These are phyloP conservation scores for Antechinus stuartii DNA, from an alignment of 2,113 vertebrate species.

Conservation along the genomic window DNA sequence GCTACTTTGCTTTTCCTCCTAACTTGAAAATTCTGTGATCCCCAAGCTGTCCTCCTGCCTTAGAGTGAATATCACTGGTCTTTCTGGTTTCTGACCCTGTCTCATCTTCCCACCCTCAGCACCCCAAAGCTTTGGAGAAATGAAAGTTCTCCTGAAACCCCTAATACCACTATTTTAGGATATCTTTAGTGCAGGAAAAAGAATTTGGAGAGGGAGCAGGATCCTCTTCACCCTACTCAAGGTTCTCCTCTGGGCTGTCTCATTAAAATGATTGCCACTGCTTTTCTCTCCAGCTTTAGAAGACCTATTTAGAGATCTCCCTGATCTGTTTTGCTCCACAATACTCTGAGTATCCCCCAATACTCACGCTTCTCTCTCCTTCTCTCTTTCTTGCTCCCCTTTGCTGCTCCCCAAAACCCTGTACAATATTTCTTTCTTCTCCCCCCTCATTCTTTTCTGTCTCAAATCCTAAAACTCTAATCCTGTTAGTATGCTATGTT, in stretches of 20 bases:
- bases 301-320: constrained; percentile 59
- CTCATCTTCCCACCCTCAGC: background rate
- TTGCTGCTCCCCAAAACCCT: constrained; percentile 72
- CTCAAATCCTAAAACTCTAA: constrained; percentile 86
- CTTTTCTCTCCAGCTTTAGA: background rate
- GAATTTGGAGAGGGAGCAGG: background rate
- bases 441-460: constrained; percentile 83
- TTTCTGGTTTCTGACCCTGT: background rate
- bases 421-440: constrained; percentile 66
- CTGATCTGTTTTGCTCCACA: constrained; percentile 54
- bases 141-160: background rate
- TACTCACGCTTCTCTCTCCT: background rate
- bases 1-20: background rate
- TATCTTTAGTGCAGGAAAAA: background rate
- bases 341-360: constrained; percentile 47
- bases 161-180: background rate
- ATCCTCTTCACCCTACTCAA: background rate
- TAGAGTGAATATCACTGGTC: background rate
- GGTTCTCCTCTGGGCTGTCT: background rate
- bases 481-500: constrained; percentile 86
- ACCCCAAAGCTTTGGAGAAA: background rate
- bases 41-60: background rate
- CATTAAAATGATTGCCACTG: background rate
- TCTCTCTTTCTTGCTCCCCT: constrained; percentile 55
- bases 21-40: background rate